phyloP scores from a whole-genome alignment of 2,797 vertebrate species.

The Holocentrus rufus region DNA sequence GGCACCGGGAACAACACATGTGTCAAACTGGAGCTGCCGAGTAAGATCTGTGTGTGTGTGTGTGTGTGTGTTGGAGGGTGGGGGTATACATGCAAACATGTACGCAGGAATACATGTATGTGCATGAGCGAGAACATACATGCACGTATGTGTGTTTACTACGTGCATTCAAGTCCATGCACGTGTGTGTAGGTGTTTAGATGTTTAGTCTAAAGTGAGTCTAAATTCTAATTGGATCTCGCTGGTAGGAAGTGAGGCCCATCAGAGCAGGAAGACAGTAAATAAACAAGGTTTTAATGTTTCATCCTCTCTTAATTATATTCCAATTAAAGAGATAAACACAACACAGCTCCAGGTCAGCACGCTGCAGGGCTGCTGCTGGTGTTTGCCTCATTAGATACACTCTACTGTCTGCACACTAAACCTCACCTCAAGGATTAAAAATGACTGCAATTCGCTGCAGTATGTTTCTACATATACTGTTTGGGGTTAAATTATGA shows the following conservation, averaged over 20 bases:
- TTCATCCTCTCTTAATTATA: slow-evolving; percentile 70
- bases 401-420: neutral
- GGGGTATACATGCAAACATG: too few species aligned
- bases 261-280: slow-evolving; percentile 62
- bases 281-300: slow-evolving; percentile 74
- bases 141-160: slow-evolving; percentile 8
- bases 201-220: slow-evolving; percentile 29
- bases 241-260: slow-evolving; percentile 59
- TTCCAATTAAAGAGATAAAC: slow-evolving; percentile 73
- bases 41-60: slow-evolving; percentile 78
- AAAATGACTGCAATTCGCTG: neutral
- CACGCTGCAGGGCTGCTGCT: slow-evolving; percentile 22
- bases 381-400: slow-evolving; percentile 13
- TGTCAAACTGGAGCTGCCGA: slow-evolving; percentile 88
- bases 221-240: slow-evolving; percentile 30
- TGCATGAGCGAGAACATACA: slow-evolving; percentile 2
- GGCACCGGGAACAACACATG: slow-evolving; percentile 81
- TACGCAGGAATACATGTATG: slow-evolving; percentile 18
- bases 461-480: too few species aligned
- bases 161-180: too few species aligned
- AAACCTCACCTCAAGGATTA: slow-evolving; percentile 5
- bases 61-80: slow-evolving; percentile 11
- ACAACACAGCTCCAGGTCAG: slow-evolving; percentile 48
- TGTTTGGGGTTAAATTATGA: too few species aligned
- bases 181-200: neutral